Evolutionary conservation across 2,888 invertebrate species (phyloP).

Genomic region (Poecilus cupreus): DNA sequence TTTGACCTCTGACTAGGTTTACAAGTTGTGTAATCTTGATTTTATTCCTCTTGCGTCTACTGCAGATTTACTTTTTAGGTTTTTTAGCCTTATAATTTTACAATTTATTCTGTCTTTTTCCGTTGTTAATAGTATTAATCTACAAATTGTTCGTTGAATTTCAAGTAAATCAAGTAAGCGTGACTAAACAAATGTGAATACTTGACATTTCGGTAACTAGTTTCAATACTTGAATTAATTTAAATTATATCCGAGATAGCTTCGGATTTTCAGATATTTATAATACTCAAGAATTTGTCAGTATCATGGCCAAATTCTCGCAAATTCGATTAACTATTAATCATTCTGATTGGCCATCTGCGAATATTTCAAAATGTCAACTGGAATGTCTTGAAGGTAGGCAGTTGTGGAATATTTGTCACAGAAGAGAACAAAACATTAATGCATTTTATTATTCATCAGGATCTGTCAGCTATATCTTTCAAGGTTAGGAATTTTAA

Average conservation of each 20-base stretch:
- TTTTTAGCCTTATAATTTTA: too few species aligned
- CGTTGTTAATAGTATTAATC: too few species aligned
- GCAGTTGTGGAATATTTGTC: neutral
- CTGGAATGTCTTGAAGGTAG: neutral
- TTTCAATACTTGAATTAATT: neutral
- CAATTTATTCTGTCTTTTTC: too few species aligned
- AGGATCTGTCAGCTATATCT: neutral
- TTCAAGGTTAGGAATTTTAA: conserved; percentile 15
- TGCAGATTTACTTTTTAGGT: too few species aligned
- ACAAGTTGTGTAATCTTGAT: too few species aligned
- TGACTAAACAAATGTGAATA: conserved; percentile 1
- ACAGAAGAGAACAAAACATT: neutral
- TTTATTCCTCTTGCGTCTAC: too few species aligned
- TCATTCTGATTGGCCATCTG: neutral
- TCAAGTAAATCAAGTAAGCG: neutral
- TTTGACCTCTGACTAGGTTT: too few species aligned
- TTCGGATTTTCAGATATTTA: neutral
- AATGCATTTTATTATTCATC: conserved; percentile 17
- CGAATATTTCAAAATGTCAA: neutral
- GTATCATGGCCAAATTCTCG: neutral
- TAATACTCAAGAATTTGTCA: neutral
- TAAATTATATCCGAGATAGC: neutral
- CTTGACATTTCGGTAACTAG: conserved; percentile 22
- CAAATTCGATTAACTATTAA: neutral
- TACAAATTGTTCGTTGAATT: too few species aligned